Evolutionary conservation across 2,888 invertebrate genomes (phyloP).

Genomic region (Polymixis flavicincta): DNA sequence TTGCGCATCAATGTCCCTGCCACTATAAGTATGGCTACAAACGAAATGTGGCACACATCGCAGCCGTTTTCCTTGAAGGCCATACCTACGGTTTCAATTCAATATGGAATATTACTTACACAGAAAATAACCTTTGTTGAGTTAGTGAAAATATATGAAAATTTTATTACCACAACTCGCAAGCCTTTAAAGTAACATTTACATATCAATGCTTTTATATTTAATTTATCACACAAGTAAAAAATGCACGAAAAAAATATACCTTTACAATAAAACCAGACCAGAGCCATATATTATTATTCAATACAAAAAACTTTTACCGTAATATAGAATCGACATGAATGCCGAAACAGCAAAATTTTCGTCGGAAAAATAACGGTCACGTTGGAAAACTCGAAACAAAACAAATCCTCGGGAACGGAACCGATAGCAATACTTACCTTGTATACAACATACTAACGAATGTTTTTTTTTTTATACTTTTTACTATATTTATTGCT

Average conservation of each 20-base stretch:
- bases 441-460: slow-evolving; percentile 28
- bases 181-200: slow-evolving; percentile 20
- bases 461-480: slow-evolving; percentile 10
- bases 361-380: slow-evolving; percentile 43
- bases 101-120: not conserved
- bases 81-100: not conserved
- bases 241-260: slow-evolving; percentile 36
- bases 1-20: too few species aligned
- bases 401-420: slow-evolving; percentile 47
- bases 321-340: slow-evolving; percentile 53
- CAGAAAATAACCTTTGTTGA: not conserved
- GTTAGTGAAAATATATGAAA: not conserved
- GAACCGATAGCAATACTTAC: slow-evolving; percentile 28
- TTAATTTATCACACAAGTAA: slow-evolving; percentile 36
- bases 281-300: slow-evolving; percentile 48
- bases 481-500: slow-evolving; percentile 26
- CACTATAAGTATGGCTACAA: not conserved
- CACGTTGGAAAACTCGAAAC: slow-evolving; percentile 52
- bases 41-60: not conserved
- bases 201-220: slow-evolving; percentile 40
- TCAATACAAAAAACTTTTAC: slow-evolving; percentile 58
- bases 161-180: too few species aligned
- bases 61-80: not conserved
- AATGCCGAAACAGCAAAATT: slow-evolving; percentile 53
- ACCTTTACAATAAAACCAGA: slow-evolving; percentile 48